Evolutionary conservation across 1,140 invertebrate species (phyloP).

Genomic region (Caenorhabditis briggsae): DNA sequence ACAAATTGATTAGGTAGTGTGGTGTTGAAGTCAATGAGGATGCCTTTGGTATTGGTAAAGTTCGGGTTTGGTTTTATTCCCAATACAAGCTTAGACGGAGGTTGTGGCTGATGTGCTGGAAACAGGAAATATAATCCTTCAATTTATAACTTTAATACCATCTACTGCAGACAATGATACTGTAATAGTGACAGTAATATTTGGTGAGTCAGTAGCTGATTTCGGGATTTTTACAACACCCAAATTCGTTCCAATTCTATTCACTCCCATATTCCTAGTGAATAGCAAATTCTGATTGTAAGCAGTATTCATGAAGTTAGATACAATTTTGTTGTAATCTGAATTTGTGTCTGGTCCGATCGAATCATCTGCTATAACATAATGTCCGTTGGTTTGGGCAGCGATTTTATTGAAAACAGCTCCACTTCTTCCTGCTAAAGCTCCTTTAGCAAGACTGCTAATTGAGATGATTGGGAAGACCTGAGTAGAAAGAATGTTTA

Average conservation of each 20-base stretch:
- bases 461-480: constrained; percentile 13
- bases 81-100: neutral
- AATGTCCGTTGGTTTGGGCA: constrained; percentile 17
- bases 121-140: neutral
- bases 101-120: neutral
- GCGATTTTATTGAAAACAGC: constrained; percentile 19
- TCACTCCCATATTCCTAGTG: neutral
- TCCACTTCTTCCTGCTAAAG: neutral
- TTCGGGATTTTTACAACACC: neutral
- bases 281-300: constrained; percentile 1
- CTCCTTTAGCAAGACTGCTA: neutral
- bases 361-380: neutral
- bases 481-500: neutral
- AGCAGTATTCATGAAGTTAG: constrained; percentile 3
- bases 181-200: neutral
- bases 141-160: neutral
- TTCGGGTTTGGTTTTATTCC: neutral
- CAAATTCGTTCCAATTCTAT: neutral
- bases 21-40: neutral
- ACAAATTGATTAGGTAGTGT: neutral
- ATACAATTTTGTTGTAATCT: constrained; percentile 15
- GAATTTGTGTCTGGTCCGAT: neutral
- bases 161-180: constrained; percentile 17
- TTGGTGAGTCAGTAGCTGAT: neutral
- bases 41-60: neutral